Conservation (phyloP, 53 echinoderm and acorn worm species). For the Hippasteria phrygiana region DNA sequence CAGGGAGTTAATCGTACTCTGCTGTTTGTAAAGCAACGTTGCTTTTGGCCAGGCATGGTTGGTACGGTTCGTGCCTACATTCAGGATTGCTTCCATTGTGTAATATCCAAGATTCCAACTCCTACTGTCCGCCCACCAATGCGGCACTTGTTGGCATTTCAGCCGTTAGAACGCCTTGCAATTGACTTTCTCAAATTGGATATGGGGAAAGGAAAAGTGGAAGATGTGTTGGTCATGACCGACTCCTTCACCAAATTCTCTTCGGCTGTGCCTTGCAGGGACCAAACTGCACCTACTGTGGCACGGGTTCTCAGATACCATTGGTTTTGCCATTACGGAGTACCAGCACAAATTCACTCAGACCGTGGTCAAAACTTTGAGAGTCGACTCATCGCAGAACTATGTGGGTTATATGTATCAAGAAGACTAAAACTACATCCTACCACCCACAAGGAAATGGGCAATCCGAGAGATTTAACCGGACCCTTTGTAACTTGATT, state of each 20-base stretch:
- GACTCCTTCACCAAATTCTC: too few species aligned
- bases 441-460: too few species aligned
- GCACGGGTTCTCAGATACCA: too few species aligned
- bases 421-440: too few species aligned
- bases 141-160: conserved; percentile 38
- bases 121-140: conserved; percentile 31
- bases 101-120: not conserved
- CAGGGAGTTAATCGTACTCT: too few species aligned
- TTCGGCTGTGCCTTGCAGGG: too few species aligned
- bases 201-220: not conserved
- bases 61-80: not conserved
- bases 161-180: conserved; percentile 23
- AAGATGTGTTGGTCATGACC: conserved; percentile 47
- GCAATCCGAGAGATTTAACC: conserved; percentile 46
- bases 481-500: conserved; percentile 40
- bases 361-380: too few species aligned
- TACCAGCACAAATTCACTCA: too few species aligned
- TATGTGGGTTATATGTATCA: conserved; percentile 46
- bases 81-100: conserved; percentile 35
- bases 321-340: too few species aligned
- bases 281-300: too few species aligned
- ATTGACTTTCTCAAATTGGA: conserved; percentile 42
- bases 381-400: too few species aligned
- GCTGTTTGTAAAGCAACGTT: conserved; percentile 14
- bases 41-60: conserved; percentile 38